phyloP scores from a whole-genome alignment of 2,888 invertebrate genomes.

The Entomobrya proxima region DNA sequence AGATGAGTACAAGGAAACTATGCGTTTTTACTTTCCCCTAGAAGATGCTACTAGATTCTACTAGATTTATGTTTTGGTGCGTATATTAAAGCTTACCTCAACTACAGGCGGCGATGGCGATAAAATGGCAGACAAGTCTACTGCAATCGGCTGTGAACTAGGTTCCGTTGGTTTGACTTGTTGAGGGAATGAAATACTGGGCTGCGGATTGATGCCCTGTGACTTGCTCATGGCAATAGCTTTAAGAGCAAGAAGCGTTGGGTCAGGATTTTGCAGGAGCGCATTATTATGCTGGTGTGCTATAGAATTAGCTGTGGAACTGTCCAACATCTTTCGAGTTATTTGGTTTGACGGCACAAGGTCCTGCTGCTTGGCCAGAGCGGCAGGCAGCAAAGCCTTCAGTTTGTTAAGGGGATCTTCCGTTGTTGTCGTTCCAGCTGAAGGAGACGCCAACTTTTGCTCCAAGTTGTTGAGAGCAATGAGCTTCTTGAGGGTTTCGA shows the following conservation, averaged over 20 bases:
- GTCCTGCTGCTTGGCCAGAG: background rate
- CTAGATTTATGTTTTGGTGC: too few species aligned
- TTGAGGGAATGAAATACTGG: constrained; percentile 66
- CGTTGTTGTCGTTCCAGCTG: background rate
- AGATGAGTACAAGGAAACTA: too few species aligned
- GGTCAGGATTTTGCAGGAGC: constrained; percentile 42
- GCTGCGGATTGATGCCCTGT: constrained; percentile 68
- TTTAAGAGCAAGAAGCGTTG: constrained; percentile 70
- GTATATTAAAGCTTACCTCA: constrained; percentile 67
- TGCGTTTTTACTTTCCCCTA: too few species aligned
- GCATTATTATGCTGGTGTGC: constrained; percentile 23
- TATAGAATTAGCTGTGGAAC: constrained; percentile 18
- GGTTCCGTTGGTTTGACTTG: constrained; percentile 66
- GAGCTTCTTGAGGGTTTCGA: constrained; percentile 72
- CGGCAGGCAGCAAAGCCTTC: constrained; percentile 19
- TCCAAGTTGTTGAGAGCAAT: constrained; percentile 72
- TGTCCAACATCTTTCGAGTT: constrained; percentile 48
- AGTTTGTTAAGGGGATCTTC: constrained; percentile 17
- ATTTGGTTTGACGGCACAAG: constrained; percentile 16
- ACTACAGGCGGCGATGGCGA: constrained; percentile 68
- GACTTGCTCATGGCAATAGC: constrained; percentile 71
- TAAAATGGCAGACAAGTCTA: constrained; percentile 73
- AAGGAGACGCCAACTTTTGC: constrained; percentile 50
- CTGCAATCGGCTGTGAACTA: constrained; percentile 63
- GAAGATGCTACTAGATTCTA: too few species aligned